These are phyloP conservation scores for Psilopsiagon aurifrons DNA, from an alignment of 2,113 vertebrate genomes.

Conservation along the genomic window DNA sequence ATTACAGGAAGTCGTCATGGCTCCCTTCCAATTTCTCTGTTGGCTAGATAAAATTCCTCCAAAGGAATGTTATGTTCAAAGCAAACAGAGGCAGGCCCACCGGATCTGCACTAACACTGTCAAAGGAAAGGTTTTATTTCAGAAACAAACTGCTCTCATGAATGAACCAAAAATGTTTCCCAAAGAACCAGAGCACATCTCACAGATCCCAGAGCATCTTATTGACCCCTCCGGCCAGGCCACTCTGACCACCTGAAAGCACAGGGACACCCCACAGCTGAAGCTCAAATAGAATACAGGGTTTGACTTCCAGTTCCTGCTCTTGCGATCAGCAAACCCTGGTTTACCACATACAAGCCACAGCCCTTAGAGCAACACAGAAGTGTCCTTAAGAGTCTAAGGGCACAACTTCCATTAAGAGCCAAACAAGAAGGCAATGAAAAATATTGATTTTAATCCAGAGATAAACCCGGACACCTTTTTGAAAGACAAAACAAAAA, in stretches of 20 bases:
- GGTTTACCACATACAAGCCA: neutral
- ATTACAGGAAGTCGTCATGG: slow-evolving; percentile 22
- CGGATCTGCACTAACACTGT: neutral
- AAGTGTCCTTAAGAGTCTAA: neutral
- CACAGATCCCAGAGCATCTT: neutral
- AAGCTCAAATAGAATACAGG: neutral
- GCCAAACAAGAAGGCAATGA: neutral
- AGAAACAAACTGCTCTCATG: neutral
- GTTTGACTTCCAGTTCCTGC: neutral
- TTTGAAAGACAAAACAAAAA: neutral
- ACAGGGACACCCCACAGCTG: neutral
- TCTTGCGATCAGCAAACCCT: neutral
- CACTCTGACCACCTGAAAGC: neutral
- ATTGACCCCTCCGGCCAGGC: neutral
- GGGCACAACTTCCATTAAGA: neutral
- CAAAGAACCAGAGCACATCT: neutral
- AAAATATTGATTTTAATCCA: neutral
- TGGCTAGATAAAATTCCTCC: slow-evolving; percentile 42
- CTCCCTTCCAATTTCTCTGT: slow-evolving; percentile 17
- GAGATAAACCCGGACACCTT: neutral
- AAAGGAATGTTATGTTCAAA: slow-evolving; percentile 13
- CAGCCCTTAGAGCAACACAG: neutral
- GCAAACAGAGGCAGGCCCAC: slow-evolving; percentile 29
- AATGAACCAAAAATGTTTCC: neutral
- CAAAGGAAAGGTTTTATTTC: neutral